phyloP scores from a whole-genome alignment of 2,113 vertebrate species.

The Percina caprodes region DNA sequence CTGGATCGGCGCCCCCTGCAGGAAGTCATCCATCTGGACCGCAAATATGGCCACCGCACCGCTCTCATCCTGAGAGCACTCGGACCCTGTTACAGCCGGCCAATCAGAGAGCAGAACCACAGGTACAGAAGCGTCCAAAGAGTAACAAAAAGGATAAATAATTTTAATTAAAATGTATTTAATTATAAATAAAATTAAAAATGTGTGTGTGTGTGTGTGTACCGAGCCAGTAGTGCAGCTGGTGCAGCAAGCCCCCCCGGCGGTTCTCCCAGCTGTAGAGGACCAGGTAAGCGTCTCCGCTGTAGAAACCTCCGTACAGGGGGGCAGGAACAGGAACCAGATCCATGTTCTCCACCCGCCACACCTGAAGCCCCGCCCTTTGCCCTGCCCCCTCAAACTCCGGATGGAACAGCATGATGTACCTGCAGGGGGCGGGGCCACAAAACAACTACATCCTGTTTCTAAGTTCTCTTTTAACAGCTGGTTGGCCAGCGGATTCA shows the following conservation, averaged over 20 bases:
- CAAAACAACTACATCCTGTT: not conserved
- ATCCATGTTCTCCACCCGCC: conserved; percentile 92
- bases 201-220: no score
- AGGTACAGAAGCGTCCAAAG: no score
- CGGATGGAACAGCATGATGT: conserved; percentile 43
- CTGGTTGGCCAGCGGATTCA: no score
- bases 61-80: conserved; percentile 90
- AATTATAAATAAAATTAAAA: no score
- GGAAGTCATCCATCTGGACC: conserved; percentile 90
- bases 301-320: conserved; percentile 90
- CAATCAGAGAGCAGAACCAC: conserved; percentile 22
- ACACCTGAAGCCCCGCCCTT: conserved; percentile 89
- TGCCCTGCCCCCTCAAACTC: conserved; percentile 88
- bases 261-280: conserved; percentile 86
- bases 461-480: no score
- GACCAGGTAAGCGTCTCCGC: conserved; percentile 90
- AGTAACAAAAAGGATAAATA: no score
- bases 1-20: conserved; percentile 88
- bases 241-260: conserved; percentile 82
- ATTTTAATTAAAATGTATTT: no score
- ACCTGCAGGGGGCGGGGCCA: conserved; percentile 5
- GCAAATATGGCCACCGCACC: conserved; percentile 91
- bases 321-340: conserved; percentile 87
- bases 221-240: conserved; percentile 95
- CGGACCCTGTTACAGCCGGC: conserved; percentile 79